These are phyloP conservation scores for Oligia fasciuncula DNA, from an alignment of 2,888 invertebrate species.

Conservation along the genomic window DNA sequence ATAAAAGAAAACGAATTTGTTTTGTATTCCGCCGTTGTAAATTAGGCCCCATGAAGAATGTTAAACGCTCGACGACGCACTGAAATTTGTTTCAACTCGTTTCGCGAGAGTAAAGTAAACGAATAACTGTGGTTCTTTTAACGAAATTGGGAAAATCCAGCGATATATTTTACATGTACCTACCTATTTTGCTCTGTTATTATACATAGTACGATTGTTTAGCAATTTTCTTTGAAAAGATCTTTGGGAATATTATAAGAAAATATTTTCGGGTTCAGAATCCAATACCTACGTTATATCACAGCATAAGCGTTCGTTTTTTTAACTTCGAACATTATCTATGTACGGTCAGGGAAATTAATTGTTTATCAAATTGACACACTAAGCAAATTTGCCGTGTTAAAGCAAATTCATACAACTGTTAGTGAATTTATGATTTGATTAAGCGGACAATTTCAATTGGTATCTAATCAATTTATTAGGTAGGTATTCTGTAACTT, in stretches of 20 bases:
- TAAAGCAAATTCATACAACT: background rate
- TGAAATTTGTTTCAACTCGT: conserved; percentile 81
- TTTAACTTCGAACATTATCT: background rate
- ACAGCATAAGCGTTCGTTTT: background rate
- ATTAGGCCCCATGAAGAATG: conserved; percentile 77
- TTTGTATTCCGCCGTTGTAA: conserved; percentile 71
- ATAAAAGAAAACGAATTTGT: conserved; percentile 69
- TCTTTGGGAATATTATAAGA: conserved; percentile 3
- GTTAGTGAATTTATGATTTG: background rate
- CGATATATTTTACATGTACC: conserved; percentile 55
- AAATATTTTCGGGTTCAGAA: conserved; percentile 1
- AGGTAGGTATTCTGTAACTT: background rate
- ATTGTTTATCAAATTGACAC: background rate
- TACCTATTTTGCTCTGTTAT: conserved; percentile 43
- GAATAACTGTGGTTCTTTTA: conserved; percentile 84
- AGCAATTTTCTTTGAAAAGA: conserved; percentile 14
- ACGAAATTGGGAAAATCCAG: conserved; percentile 77
- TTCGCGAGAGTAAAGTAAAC: conserved; percentile 73
- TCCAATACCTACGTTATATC: background rate
- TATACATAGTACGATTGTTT: conserved; percentile 32
- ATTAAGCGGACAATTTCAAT: background rate
- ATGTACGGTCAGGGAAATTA: background rate
- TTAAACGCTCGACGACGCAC: conserved; percentile 76
- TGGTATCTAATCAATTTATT: background rate
- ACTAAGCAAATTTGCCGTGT: background rate